These are phyloP conservation scores for Maniola jurtina DNA, from an alignment of 1,140 invertebrate species.

Conservation along the genomic window DNA sequence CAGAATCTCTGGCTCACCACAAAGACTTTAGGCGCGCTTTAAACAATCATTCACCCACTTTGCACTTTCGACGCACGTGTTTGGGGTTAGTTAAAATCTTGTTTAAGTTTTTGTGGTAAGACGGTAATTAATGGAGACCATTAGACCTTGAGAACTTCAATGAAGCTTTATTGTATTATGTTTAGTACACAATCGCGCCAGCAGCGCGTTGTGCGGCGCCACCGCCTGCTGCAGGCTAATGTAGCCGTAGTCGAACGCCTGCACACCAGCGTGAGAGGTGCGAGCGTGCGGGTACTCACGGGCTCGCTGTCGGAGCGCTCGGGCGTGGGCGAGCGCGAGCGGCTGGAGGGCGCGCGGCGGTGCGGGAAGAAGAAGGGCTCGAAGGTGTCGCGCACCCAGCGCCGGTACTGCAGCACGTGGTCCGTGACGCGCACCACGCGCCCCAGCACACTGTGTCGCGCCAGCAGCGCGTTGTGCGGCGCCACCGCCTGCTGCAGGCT, in stretches of 20 bases:
- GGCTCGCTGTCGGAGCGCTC: slow-evolving; percentile 40
- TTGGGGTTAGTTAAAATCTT: no score
- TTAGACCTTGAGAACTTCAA: no score
- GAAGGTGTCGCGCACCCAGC: slow-evolving; percentile 86
- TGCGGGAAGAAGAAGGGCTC: slow-evolving; percentile 69
- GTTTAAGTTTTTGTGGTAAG: no score
- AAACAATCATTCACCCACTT: no score
- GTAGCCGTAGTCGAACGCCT: slow-evolving; percentile 97
- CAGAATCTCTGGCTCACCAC: no score
- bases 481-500: slow-evolving; percentile 90
- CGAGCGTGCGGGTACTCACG: no score
- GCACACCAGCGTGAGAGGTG: no score
- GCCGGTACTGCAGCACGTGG: slow-evolving; percentile 94
- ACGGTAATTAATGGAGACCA: no score
- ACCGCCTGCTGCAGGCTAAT: slow-evolving; percentile 90
- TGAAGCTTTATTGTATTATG: no score
- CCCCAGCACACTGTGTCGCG: slow-evolving; percentile 88
- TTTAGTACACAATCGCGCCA: no score
- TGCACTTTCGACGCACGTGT: no score
- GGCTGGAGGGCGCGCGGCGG: slow-evolving; percentile 33
- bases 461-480: slow-evolving; percentile 82
- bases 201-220: slow-evolving; percentile 82
- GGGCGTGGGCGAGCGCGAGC: slow-evolving; percentile 33
- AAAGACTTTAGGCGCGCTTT: no score
- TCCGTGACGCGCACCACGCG: slow-evolving; percentile 95